Conservation (phyloP, 23 tunicate species). For the Halocynthia aurantium region DNA sequence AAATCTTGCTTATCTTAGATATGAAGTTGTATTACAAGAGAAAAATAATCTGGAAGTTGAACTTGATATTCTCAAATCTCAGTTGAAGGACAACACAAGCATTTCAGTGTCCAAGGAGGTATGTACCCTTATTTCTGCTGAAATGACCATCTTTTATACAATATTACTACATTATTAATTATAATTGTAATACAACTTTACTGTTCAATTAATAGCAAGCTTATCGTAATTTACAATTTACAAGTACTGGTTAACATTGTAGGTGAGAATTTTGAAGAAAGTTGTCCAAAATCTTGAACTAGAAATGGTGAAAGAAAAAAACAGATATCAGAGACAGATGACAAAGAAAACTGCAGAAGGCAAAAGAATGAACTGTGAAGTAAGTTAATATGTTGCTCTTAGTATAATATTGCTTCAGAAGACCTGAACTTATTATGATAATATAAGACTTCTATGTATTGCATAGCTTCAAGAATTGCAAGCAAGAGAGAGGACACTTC, state of each 20-base stretch:
- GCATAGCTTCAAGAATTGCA: conserved; percentile 54
- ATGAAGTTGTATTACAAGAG: conserved; percentile 55
- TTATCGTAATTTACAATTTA: not conserved
- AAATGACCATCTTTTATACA: not conserved
- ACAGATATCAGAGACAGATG: conserved; percentile 53
- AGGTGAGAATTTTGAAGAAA: conserved; percentile 79
- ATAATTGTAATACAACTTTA: no score
- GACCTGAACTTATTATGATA: no score
- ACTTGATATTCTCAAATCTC: conserved; percentile 40
- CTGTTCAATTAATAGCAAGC: not conserved
- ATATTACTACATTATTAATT: not conserved
- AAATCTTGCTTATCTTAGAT: conserved; percentile 16
- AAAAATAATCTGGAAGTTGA: conserved; percentile 46
- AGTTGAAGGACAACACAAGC: conserved; percentile 40
- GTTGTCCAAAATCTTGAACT: conserved; percentile 85
- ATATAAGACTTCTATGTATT: not conserved
- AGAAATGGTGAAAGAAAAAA: conserved; percentile 89
- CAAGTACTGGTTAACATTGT: not conserved
- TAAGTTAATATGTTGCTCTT: not conserved
- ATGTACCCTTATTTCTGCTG: not conserved
- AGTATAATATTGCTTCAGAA: not conserved
- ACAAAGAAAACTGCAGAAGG: conserved; percentile 76
- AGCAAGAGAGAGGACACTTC: conserved; percentile 68
- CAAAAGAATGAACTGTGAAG: conserved; percentile 59
- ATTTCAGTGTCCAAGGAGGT: conserved; percentile 68